Percentiles rank a stretch among this genome's conserved stretches.
Conservation (phyloP, 2,797 vertebrate genomes). For the Ctenopoma multispine region DNA sequence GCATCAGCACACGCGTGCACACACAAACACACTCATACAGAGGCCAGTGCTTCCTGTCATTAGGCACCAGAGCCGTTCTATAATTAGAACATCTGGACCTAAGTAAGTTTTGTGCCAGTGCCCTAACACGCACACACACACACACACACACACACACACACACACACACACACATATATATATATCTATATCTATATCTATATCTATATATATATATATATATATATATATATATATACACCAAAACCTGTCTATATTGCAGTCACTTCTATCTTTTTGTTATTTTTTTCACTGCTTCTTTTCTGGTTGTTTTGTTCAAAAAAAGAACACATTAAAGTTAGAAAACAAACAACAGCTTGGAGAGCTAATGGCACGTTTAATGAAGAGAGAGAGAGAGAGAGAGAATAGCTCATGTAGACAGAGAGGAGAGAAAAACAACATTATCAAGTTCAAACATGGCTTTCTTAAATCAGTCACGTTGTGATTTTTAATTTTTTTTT, state of each 20-base stretch:
- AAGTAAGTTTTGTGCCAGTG: constrained; percentile 67
- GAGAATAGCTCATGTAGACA: constrained; percentile 57
- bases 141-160: constrained; percentile 5
- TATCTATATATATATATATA: too few species aligned
- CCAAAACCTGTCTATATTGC: constrained; percentile 42
- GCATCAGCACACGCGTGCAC: constrained; percentile 28
- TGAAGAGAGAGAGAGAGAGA: constrained; percentile 61
- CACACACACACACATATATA: constrained; percentile 35
- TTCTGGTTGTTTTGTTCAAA: constrained; percentile 58
- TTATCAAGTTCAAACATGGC: constrained; percentile 80
- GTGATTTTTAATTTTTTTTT: constrained; percentile 61
- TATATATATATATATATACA: neutral
- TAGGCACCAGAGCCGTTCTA: constrained; percentile 72
- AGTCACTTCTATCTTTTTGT: constrained; percentile 39
- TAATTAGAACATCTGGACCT: constrained; percentile 80
- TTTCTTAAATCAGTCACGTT: constrained; percentile 71
- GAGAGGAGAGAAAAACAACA: constrained; percentile 60
- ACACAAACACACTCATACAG: constrained; percentile 30
- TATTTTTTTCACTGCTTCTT: constrained; percentile 35
- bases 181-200: too few species aligned
- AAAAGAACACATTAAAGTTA: constrained; percentile 71
- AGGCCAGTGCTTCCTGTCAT: constrained; percentile 75
- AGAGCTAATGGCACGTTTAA: constrained; percentile 76
- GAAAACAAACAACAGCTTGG: constrained; percentile 81
- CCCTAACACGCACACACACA: constrained; percentile 34